Percentiles rank a stretch among this genome's conserved stretches.
phyloP scores from a whole-genome alignment of 1,140 invertebrate genomes.

The Agrypnia vestita region DNA sequence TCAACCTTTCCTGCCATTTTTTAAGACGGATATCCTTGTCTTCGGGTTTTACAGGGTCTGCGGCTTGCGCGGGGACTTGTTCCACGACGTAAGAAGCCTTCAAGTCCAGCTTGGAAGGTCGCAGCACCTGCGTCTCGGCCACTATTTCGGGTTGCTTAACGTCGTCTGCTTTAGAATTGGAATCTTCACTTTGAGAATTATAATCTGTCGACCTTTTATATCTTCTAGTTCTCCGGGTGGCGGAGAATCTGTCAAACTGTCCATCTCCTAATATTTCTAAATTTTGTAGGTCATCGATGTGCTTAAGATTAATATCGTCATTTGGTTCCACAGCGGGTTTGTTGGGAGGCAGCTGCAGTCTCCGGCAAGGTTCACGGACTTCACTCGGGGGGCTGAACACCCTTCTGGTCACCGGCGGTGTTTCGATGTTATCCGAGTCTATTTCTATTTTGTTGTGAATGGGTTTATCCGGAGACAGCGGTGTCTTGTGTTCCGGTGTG shows the following conservation, averaged over 20 bases:
- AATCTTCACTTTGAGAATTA: slow-evolving; percentile 74
- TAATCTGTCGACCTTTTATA: slow-evolving; percentile 84
- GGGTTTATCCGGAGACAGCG: slow-evolving; percentile 68
- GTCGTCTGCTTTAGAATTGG: slow-evolving; percentile 66
- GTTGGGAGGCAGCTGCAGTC: slow-evolving; percentile 65
- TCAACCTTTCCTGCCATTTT: slow-evolving; percentile 78
- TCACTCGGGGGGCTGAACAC: slow-evolving; percentile 79
- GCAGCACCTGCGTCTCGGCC: slow-evolving; percentile 72
- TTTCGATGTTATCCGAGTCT: slow-evolving; percentile 93
- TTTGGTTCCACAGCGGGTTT: slow-evolving; percentile 61
- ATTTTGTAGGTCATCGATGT: slow-evolving; percentile 64
- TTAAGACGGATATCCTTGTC: slow-evolving; percentile 78
- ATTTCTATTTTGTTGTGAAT: slow-evolving; percentile 84
- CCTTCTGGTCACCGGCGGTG: slow-evolving; percentile 85
- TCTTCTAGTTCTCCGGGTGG: slow-evolving; percentile 84
- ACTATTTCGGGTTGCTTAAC: slow-evolving; percentile 70
- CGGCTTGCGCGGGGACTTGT: slow-evolving; percentile 6
- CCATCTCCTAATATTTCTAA: slow-evolving; percentile 78
- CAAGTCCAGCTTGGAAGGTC: slow-evolving; percentile 70
- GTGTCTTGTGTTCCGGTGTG: slow-evolving; percentile 60
- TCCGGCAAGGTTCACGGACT: slow-evolving; percentile 73
- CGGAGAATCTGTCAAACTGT: slow-evolving; percentile 89
- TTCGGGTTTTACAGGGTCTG: slow-evolving; percentile 61
- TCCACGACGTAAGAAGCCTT: slow-evolving; percentile 69
- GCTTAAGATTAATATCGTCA: slow-evolving; percentile 63